phyloP scores from a whole-genome alignment of 2,888 invertebrate genomes.

The Epicampocera succincta region DNA sequence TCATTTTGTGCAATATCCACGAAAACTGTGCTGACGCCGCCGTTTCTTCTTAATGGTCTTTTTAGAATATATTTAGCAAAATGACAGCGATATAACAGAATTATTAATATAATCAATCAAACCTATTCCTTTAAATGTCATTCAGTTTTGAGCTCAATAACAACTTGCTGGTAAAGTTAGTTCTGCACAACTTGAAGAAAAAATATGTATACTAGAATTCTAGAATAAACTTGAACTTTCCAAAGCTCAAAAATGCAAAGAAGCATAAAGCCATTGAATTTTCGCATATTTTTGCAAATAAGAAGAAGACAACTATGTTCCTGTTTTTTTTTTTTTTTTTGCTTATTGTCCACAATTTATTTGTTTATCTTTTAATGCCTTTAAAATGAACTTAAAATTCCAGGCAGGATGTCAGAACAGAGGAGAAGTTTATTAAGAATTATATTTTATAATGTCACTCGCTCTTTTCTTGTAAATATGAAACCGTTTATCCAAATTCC shows the following conservation, averaged over 20 bases:
- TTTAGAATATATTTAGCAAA: no score
- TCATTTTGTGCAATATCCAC: no score
- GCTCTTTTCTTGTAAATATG: conserved; percentile 5
- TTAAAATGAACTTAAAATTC: conserved; percentile 55
- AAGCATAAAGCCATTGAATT: not conserved
- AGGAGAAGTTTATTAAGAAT: conserved; percentile 38
- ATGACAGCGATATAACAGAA: no score
- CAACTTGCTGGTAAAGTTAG: not conserved
- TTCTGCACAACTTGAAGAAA: not conserved
- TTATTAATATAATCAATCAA: conserved; percentile 25
- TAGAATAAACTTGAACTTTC: not conserved
- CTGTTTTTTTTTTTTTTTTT: conserved; percentile 4
- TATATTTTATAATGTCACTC: conserved; percentile 38
- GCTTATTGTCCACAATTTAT: conserved; percentile 37
- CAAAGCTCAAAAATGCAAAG: not conserved
- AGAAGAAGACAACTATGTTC: not conserved
- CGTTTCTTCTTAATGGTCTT: no score
- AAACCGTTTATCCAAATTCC: conserved; percentile 35
- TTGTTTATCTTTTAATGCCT: conserved; percentile 58
- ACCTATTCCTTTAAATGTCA: conserved; percentile 11
- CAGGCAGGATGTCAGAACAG: conserved; percentile 14
- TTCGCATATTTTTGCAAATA: not conserved
- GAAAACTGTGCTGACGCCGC: no score
- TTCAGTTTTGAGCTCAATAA: not conserved
- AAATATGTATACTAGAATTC: no score